A percentile compares a stretch with the other conserved stretches of the same genome.
These are phyloP conservation scores for Larimichthys polyactis DNA, from an alignment of 2,113 vertebrate genomes.

Conservation along the genomic window DNA sequence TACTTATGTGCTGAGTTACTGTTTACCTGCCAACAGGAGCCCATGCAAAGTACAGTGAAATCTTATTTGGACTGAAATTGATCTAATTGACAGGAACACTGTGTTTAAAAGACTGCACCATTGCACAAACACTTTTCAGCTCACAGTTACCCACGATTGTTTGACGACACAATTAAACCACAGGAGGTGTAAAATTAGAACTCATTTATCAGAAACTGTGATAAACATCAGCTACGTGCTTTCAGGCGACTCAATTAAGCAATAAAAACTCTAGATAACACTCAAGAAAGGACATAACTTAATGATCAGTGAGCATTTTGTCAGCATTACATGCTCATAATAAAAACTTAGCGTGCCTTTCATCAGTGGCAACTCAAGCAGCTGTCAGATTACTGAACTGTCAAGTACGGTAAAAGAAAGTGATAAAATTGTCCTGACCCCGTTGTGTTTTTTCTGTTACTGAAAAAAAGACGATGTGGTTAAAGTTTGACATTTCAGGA, in stretches of 20 bases:
- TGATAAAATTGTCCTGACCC: conserved; percentile 7
- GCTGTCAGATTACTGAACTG: background rate
- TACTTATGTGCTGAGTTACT: conserved; percentile 5
- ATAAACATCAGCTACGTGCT: conserved; percentile 34
- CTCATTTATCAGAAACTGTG: conserved; percentile 38
- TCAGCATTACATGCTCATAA: background rate
- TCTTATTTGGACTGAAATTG: background rate
- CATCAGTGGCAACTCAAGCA: conserved; percentile 20
- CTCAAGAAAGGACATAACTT: background rate
- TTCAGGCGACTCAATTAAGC: conserved; percentile 27
- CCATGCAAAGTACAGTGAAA: background rate
- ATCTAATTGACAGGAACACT: background rate
- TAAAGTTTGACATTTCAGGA: conserved; percentile 69
- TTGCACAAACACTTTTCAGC: background rate
- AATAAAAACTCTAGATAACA: conserved; percentile 39
- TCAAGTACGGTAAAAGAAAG: background rate
- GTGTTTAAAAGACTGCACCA: background rate
- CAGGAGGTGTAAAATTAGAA: conserved; percentile 24
- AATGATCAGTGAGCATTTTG: conserved; percentile 4
- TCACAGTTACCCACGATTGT: background rate
- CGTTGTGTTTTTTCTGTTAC: conserved; percentile 2
- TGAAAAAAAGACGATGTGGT: conserved; percentile 8
- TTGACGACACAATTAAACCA: conserved; percentile 6
- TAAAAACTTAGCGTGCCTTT: background rate
- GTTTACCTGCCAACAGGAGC: background rate